These are phyloP conservation scores for Dendropsophus ebraccatus DNA, from an alignment of 2,113 vertebrate genomes.

Conservation along the genomic window DNA sequence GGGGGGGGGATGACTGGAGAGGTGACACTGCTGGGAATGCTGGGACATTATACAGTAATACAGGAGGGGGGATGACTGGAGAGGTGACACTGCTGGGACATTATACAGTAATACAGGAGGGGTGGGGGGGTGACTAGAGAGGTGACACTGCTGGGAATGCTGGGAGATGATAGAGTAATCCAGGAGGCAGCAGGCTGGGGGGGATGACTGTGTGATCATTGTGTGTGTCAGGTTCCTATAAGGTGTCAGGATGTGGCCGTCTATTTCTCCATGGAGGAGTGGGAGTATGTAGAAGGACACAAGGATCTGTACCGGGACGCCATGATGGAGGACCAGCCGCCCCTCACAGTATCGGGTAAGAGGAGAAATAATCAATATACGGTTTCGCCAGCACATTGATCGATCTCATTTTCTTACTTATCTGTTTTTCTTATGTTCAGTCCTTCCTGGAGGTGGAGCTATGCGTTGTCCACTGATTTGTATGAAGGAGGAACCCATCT, in stretches of 20 bases:
- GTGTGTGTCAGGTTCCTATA: conserved; percentile 15
- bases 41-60: background rate
- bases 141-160: too few relatives aligned
- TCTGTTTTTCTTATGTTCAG: too few relatives aligned
- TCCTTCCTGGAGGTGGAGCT: too few relatives aligned
- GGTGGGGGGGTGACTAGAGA: too few relatives aligned
- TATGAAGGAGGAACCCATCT: background rate
- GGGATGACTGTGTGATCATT: background rate
- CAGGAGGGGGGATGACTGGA: too few relatives aligned
- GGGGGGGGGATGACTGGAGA: too few relatives aligned
- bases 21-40: too few relatives aligned
- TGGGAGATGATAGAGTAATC: too few relatives aligned
- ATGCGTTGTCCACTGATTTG: background rate
- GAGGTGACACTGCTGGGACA: background rate
- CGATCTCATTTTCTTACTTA: background rate
- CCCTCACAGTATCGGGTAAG: background rate
- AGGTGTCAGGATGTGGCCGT: background rate
- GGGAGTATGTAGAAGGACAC: background rate
- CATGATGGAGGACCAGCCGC: background rate
- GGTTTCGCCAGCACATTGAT: too few relatives aligned
- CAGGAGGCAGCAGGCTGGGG: too few relatives aligned
- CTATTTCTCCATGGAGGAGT: conserved; percentile 6
- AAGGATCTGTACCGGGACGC: background rate
- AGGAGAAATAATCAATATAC: background rate
- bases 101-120: too few relatives aligned